These are phyloP conservation scores for Cyphomyrus plagiostoma DNA, from an alignment of 2,113 vertebrate genomes.

Conservation along the genomic window DNA sequence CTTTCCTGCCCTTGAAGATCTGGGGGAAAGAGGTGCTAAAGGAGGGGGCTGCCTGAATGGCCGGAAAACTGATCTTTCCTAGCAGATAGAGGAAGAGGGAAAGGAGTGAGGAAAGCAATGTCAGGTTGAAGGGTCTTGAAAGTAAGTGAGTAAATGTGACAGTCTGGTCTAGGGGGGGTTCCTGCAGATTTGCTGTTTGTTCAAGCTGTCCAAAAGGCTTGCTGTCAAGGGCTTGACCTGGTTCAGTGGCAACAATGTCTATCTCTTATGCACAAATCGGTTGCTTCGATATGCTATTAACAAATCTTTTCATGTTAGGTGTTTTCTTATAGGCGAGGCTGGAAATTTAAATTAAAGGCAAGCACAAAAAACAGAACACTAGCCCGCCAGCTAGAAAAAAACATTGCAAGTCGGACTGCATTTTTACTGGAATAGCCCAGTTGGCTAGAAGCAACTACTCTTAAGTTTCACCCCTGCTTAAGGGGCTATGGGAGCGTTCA, in stretches of 20 bases:
- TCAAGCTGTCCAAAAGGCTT: background rate
- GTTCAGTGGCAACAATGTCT: background rate
- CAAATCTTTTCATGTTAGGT: background rate
- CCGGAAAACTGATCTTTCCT: constrained; percentile 97
- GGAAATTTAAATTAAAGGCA: background rate
- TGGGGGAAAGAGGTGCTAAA: constrained; percentile 93
- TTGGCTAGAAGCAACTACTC: background rate
- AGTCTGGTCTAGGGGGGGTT: background rate
- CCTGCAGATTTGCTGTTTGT: background rate
- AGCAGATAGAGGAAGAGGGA: background rate
- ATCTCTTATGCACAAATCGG: background rate
- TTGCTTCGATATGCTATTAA: background rate
- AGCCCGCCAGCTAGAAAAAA: background rate
- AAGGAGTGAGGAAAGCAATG: background rate
- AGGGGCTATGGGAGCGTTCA: background rate
- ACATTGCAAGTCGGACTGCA: background rate
- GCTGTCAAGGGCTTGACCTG: background rate
- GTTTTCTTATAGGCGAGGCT: background rate
- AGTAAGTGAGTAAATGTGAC: background rate
- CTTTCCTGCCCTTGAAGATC: constrained; percentile 75
- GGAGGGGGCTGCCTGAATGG: constrained; percentile 90
- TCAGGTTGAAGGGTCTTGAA: background rate
- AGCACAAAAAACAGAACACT: background rate
- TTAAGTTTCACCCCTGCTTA: background rate
- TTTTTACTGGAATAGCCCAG: background rate